These are phyloP conservation scores for Prunella fulvescens DNA, from an alignment of 2,113 vertebrate genomes.

Conservation along the genomic window DNA sequence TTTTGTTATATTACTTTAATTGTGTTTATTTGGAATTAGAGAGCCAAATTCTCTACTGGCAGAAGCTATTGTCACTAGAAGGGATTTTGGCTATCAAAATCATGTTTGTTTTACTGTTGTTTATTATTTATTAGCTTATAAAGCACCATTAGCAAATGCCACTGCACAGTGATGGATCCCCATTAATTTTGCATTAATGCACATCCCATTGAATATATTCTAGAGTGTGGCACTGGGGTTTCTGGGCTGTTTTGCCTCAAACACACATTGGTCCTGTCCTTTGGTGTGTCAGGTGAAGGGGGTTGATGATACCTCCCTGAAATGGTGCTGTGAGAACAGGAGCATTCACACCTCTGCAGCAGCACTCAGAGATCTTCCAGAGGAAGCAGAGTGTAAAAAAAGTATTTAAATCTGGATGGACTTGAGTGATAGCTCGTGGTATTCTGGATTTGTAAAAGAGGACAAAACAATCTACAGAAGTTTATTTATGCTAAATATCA, in stretches of 20 bases:
- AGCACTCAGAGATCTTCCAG: neutral
- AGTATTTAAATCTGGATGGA: neutral
- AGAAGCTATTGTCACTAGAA: neutral
- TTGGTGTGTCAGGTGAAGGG: neutral
- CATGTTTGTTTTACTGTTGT: neutral
- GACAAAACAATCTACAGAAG: neutral
- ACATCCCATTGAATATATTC: neutral
- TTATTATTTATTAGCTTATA: neutral
- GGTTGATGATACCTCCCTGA: neutral
- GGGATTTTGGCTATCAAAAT: neutral
- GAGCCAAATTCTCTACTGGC: neutral
- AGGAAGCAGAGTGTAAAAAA: neutral
- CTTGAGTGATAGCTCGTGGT: neutral
- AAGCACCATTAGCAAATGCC: neutral
- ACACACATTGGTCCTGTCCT: neutral
- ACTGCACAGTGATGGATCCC: neutral
- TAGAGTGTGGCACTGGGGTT: neutral
- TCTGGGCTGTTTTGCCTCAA: neutral
- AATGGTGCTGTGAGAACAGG: neutral
- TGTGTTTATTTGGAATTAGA: neutral
- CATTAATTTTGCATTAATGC: conserved; percentile 16
- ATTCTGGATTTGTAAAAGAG: neutral
- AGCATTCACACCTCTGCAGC: neutral
- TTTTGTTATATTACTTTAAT: neutral
- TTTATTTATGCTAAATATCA: neutral